These are phyloP conservation scores for Brachionus calyciflorus DNA, from an alignment of 1,140 invertebrate species.

Conservation along the genomic window DNA sequence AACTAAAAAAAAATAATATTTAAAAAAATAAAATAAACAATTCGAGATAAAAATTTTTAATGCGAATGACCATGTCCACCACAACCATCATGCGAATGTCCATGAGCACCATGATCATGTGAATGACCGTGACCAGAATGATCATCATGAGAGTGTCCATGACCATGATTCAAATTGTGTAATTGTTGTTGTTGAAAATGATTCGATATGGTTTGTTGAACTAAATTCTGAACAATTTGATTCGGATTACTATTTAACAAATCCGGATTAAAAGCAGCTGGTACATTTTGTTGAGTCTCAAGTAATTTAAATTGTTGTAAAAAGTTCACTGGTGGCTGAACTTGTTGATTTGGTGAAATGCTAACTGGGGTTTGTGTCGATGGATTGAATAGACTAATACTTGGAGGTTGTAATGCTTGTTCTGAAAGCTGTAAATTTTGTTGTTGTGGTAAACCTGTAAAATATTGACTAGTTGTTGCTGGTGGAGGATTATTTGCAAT, in stretches of 20 bases:
- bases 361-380: not conserved
- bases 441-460: not conserved
- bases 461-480: conserved; percentile 4
- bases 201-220: conserved; percentile 31
- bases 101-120: not conserved
- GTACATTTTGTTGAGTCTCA: not conserved
- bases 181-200: not conserved
- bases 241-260: conserved; percentile 13
- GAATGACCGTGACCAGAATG: not conserved
- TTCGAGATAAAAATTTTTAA: not conserved
- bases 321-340: not conserved
- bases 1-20: conserved; percentile 25
- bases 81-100: not conserved
- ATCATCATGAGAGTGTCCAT: not conserved
- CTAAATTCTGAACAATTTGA: conserved; percentile 37
- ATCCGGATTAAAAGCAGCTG: conserved; percentile 2
- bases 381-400: not conserved
- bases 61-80: conserved; percentile 40
- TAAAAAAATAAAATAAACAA: not conserved
- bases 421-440: not conserved
- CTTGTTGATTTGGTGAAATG: not conserved
- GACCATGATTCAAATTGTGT: not conserved
- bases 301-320: conserved; percentile 21
- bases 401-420: too few relatives aligned
- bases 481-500: not conserved